Conservation (phyloP, 2,888 invertebrate species). For the Urechis unicinctus region DNA sequence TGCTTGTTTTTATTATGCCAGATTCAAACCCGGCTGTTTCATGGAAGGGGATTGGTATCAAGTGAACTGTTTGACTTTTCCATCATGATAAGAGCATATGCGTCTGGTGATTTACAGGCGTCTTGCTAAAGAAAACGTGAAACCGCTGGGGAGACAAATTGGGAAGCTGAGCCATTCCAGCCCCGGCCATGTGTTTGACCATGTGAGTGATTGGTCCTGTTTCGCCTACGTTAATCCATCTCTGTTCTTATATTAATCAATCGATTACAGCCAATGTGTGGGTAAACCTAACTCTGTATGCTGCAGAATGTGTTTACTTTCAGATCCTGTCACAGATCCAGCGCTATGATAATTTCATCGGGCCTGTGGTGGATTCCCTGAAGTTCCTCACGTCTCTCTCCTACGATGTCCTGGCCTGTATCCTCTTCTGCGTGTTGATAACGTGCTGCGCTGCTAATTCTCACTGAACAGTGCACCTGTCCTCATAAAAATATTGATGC, state of each 20-base stretch:
- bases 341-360: constrained; percentile 88
- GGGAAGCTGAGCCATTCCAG: constrained; percentile 96
- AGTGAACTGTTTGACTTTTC: no score
- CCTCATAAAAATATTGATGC: no score
- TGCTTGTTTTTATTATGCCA: no score
- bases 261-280: no score
- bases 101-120: constrained; percentile 31
- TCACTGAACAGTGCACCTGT: no score
- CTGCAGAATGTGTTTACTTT: no score
- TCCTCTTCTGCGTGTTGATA: constrained; percentile 28
- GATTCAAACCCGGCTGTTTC: no score
- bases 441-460: neutral
- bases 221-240: neutral
- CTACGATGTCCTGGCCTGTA: constrained; percentile 86
- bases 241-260: no score
- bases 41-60: no score
- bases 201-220: constrained; percentile 59
- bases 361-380: constrained; percentile 93
- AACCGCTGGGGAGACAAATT: constrained; percentile 88
- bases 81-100: neutral
- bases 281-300: no score
- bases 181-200: constrained; percentile 92
- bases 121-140: constrained; percentile 94
- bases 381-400: constrained; percentile 92
- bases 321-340: constrained; percentile 75